Base-by-base conservation (phyloP, 2,113 vertebrate genomes). In the Pica pica region DNA sequence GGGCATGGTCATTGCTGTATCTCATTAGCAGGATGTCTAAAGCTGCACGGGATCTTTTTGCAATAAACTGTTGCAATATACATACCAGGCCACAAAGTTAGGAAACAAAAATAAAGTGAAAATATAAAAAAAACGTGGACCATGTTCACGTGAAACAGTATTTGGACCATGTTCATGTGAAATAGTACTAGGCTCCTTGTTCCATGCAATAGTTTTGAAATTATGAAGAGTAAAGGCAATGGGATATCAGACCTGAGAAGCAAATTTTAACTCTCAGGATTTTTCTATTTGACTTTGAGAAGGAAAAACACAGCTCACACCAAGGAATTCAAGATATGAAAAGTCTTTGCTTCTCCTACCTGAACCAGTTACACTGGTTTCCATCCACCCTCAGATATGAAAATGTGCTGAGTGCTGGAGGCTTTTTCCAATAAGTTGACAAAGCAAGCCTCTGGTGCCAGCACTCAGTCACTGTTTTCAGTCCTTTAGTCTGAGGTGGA, bases 181-280 rank as follows among this genome's bases (percentile, higher is more conserved):
- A 91, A 84, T 20, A 52, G 11, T 46, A 49, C 37, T 49, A 57
- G 47, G 41, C 37, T 84, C 56, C 64, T 90, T 89, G 24, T 84
- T 76, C 41, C 20, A 19, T 33, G 53, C n/a, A 75, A 76, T 20
- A 56, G 12, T 91, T 89, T 35, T 74, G 69, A 91, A 94, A 93
- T 69, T 24, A 91, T 74, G 83, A 90, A 81, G 90, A 93, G 27
- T 67, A 93, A 93, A 89, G 87, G 95, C 84, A 94, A 64, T 17
- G 35, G 8, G 46, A 16, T 74, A 64, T 21, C n/a, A 61, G 41
- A 53, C 28, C 16, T 33, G 41, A 79, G 33, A 71, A 82, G 15
- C 18, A 63, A 73, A 79, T 52, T 83, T 42, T 47, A 60, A 71
- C 20, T 74, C 27, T 49, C 28, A 27, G 24, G 15, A 79, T 60